A percentile compares a stretch with the other conserved stretches of the same genome.
phyloP scores from a whole-genome alignment of 1,140 invertebrate species.

The Drosophila erecta region DNA sequence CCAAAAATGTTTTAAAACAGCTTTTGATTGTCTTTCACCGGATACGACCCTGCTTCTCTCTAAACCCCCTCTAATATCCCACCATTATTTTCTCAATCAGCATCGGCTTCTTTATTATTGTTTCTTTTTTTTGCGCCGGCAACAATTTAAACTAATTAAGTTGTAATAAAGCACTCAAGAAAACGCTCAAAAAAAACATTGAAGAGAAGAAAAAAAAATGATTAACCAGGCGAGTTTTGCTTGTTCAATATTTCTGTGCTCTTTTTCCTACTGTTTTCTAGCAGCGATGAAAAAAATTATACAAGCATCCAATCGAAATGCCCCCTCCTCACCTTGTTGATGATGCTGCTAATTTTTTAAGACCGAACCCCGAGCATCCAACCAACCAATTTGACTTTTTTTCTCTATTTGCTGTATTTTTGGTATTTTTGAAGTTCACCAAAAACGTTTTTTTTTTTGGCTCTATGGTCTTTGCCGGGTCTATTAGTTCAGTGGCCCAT shows the following conservation, averaged over 20 bases:
- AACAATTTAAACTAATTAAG: slow-evolving; percentile 83
- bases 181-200: slow-evolving; percentile 50
- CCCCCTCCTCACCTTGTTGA: slow-evolving; percentile 44
- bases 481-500: slow-evolving; percentile 81
- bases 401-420: slow-evolving; percentile 17
- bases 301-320: slow-evolving; percentile 55
- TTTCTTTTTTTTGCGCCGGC: slow-evolving; percentile 53
- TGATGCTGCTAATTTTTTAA: slow-evolving; percentile 80
- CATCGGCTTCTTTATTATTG: slow-evolving; percentile 28
- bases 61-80: neutral
- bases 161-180: slow-evolving; percentile 78
- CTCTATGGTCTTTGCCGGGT: slow-evolving; percentile 39
- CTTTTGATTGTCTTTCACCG: slow-evolving; percentile 55
- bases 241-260: slow-evolving; percentile 42
- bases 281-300: slow-evolving; percentile 33
- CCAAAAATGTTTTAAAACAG: neutral
- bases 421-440: slow-evolving; percentile 64
- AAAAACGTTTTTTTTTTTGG: slow-evolving; percentile 47
- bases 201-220: slow-evolving; percentile 41
- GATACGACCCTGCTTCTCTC: slow-evolving; percentile 1
- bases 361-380: slow-evolving; percentile 27
- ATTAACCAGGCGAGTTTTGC: slow-evolving; percentile 40
- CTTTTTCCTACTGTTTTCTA: slow-evolving; percentile 58
- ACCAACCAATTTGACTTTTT: slow-evolving; percentile 19
- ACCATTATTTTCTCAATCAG: slow-evolving; percentile 21